A percentile compares a stretch with the other conserved stretches of the same genome.
Evolutionary conservation across 2,797 vertebrate genomes (phyloP).

Genomic region (Chelidonichthys spinosus): DNA sequence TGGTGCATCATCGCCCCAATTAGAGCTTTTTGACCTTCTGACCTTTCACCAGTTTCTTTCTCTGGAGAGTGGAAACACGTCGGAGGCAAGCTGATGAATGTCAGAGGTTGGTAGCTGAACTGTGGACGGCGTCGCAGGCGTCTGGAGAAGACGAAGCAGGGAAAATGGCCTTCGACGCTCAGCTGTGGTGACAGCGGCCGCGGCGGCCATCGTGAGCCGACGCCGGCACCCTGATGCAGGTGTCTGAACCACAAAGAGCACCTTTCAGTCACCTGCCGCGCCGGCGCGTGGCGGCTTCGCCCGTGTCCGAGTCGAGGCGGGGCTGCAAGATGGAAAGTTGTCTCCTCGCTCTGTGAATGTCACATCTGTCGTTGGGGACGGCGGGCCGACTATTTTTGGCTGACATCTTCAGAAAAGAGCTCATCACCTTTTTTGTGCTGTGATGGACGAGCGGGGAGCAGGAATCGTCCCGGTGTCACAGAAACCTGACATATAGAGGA

Average conservation of each 20-base stretch:
- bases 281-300: slow-evolving; percentile 19
- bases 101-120: slow-evolving; percentile 75
- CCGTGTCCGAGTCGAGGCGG: slow-evolving; percentile 6
- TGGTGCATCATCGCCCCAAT: slow-evolving; percentile 10
- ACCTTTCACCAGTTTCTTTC: slow-evolving; percentile 5
- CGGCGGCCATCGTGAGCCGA: slow-evolving; percentile 71
- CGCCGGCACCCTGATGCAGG: slow-evolving; percentile 61
- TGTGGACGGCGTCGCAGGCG: slow-evolving; percentile 36
- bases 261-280: slow-evolving; percentile 61
- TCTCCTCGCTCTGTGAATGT: slow-evolving; percentile 58
- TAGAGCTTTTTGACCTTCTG: slow-evolving; percentile 41
- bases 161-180: slow-evolving; percentile 72
- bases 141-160: slow-evolving; percentile 57
- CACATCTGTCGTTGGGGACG: slow-evolving; percentile 37
- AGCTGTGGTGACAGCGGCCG: slow-evolving; percentile 66
- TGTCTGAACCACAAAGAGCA: slow-evolving; percentile 61
- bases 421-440: slow-evolving; percentile 50
- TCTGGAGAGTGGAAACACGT: slow-evolving; percentile 17
- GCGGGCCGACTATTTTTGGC: slow-evolving; percentile 33
- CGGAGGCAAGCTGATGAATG: slow-evolving; percentile 67
- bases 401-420: slow-evolving; percentile 51
- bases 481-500: slow-evolving; percentile 60
- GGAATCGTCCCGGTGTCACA: slow-evolving; percentile 59
- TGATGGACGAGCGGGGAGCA: slow-evolving; percentile 56
- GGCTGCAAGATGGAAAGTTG: slow-evolving; percentile 51